Evolutionary conservation across 2,113 vertebrate genomes (phyloP), one percentile per base, ranked within the genome.

Genomic region (Heterotis niloticus): DNA sequence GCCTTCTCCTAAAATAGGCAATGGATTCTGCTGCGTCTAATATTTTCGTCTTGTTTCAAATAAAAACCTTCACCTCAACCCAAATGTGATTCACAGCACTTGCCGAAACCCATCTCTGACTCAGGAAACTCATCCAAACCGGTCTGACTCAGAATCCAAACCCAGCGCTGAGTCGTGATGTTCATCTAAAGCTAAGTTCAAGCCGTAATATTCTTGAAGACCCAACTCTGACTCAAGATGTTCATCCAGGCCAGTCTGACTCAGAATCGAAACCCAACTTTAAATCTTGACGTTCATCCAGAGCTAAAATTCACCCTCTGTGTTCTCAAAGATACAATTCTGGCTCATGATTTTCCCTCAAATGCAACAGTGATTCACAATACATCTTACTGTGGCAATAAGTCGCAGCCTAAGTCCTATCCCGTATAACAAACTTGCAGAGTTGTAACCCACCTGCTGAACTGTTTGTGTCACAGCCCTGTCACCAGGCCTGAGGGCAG

Each of bases 41-140:
- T 3, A n/a, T 54, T 52, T 20, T 72, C 20, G 34, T 18, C 23
- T 24, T 24, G 71, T 9, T 17, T 56, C 51, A 5, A 17, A 23
- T 57, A 24, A 18, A 23, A 9, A 18, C 1, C 4, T 59, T 59
- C 54, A 74, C 26, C 23, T 17, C 16, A 23, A 17, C 26, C n/a
- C 54, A 26, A 57, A 12, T 26, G 23, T 28, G 23, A 57, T 13
- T 59, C 54, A 54, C 57, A 7, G 26, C 23, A 54, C 26, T 74
- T 23, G 4, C 26, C 71, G 23, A 74, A 74, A 51, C 23, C 71
- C 54, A 59, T n/a, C 56, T 74, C 12, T 74, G 71, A 57, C 71
- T 11, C 59, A 62, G 3, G 59, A 62, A 4, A 11, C 11, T 62
- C 59, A 62, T 62, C 59, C 59, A 62, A n/a, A 10, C 57, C 9